A percentile compares a stretch with the other conserved stretches of the same genome.
Conservation (phyloP, 2,797 vertebrate genomes). For the Manis pentadactyla region DNA sequence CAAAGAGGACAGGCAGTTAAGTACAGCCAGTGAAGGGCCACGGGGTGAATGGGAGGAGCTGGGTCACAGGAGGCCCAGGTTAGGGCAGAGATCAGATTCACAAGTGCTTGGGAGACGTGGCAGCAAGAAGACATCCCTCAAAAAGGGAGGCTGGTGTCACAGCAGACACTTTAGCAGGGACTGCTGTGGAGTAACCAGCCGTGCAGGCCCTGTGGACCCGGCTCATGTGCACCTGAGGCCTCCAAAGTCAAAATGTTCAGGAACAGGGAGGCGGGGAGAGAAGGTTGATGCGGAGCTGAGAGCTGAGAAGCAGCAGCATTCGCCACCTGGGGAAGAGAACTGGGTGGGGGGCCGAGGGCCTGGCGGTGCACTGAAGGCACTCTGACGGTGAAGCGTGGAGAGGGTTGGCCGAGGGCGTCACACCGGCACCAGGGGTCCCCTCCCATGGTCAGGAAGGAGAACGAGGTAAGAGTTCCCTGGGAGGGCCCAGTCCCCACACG, state of each 20-base stretch:
- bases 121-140: background rate
- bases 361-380: background rate
- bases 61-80: background rate
- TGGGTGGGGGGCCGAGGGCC: background rate
- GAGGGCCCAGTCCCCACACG: background rate
- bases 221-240: background rate
- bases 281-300: background rate
- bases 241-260: background rate
- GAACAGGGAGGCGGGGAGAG: background rate
- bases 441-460: background rate
- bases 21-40: background rate
- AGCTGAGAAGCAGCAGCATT: background rate
- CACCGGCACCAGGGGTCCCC: fast-evolving
- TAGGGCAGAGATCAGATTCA: background rate
- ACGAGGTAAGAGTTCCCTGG: background rate
- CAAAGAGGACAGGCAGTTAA: background rate
- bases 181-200: fast-evolving
- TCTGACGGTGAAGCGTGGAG: background rate
- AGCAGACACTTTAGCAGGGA: background rate
- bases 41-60: background rate
- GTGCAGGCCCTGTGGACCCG: background rate
- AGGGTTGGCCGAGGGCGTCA: background rate
- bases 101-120: background rate
- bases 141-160: background rate
- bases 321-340: background rate